Evolutionary conservation across 2,113 vertebrate genomes (phyloP), one percentile per base, ranked within the genome.

Genomic region (Meles meles): DNA sequence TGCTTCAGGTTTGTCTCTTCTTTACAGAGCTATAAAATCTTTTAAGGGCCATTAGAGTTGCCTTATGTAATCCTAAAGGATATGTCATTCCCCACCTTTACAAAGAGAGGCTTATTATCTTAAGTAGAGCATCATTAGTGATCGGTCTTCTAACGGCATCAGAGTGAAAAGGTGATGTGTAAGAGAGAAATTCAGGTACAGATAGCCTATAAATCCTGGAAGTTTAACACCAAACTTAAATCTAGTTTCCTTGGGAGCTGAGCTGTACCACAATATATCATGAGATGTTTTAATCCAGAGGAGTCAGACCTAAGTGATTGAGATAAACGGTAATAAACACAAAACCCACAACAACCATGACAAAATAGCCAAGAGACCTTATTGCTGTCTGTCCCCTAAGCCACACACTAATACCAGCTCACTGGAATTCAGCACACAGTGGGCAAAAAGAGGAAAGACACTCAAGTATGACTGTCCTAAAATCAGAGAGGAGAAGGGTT

Each of bases 21-120:
- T 96, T 97, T 97, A 96, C 88, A 57, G 92, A 95, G 74, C 20
- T 65, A 61, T 81, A 93, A 96, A 85, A 90, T 87, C 72, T 67
- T 90, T 80, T 72, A 93, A 76, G 55, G 92, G 55, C 74, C 76
- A 67, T 96, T 92, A 55, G 67, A 92, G 39, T 11, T 96, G 65
- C 57, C n/a, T 90, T 83, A 52, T 29, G 34, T 65, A 98, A 92
- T 59, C 55, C 34, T 59, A 55, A 89, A 57, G 18, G 13, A 89
- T 69, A 42, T 57, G 61, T 96, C 55, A 76, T 77, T 87, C 34
- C 17, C 91, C 20, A 71, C 37, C 18, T 87, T 79, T 57, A 59
- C 34, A 52, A 88, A 97, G 42, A 6, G 1, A 63, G 87, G 42
- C 69, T 74, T 14, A 29, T 94, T 90, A 84, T 79, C 89, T 89